A percentile compares a stretch with the other conserved stretches of the same genome.
Evolutionary conservation across 2,113 vertebrate genomes (phyloP).

Genomic region (Nycticryphes semicollaris): DNA sequence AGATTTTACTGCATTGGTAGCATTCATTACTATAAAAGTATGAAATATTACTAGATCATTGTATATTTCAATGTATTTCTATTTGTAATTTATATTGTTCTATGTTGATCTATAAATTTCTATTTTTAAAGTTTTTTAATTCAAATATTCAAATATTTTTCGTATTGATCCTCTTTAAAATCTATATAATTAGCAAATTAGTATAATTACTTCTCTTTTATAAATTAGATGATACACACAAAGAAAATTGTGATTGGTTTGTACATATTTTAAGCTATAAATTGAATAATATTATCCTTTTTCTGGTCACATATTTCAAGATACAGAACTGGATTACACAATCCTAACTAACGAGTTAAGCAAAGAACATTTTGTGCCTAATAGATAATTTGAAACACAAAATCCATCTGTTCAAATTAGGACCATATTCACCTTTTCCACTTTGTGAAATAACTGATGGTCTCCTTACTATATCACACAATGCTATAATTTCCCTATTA

Average conservation of each 20-base stretch:
- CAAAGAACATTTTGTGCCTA: background rate
- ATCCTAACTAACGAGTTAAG: constrained; percentile 6
- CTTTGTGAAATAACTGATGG: background rate
- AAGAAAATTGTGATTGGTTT: constrained; percentile 16
- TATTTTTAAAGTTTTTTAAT: background rate
- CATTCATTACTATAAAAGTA: background rate
- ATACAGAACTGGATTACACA: background rate
- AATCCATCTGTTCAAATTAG: background rate
- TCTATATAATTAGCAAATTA: constrained; percentile 38
- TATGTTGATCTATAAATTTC: background rate
- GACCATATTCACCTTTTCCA: background rate
- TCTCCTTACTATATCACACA: background rate
- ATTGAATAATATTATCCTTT: background rate
- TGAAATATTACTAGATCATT: background rate
- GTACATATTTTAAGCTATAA: constrained; percentile 45
- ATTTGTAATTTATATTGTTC: background rate
- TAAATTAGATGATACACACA: constrained; percentile 29
- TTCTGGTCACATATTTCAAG: constrained; percentile 47
- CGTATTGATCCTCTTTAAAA: constrained; percentile 42
- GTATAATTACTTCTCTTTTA: constrained; percentile 12
- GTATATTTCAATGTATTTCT: background rate
- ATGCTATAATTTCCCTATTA: background rate
- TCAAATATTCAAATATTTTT: constrained; percentile 20
- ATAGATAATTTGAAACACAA: background rate
- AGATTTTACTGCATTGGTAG: background rate